phyloP scores from a whole-genome alignment of 2,888 invertebrate species.

The Thymelicus sylvestris region DNA sequence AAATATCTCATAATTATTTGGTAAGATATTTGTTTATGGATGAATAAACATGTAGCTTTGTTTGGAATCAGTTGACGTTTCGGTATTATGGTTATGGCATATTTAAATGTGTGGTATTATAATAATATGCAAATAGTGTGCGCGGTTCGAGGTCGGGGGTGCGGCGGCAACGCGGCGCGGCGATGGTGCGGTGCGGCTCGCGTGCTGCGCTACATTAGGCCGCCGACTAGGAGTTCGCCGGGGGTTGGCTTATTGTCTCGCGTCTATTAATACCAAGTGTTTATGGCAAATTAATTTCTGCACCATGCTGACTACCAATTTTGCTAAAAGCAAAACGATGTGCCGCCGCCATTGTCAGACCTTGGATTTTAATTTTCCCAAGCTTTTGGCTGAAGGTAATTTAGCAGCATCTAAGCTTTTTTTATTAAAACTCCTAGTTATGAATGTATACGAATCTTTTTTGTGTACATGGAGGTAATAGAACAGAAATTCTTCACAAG shows the following conservation, averaged over 20 bases:
- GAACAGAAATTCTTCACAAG: conserved; percentile 67
- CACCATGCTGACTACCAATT: conserved; percentile 51
- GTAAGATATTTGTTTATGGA: not conserved
- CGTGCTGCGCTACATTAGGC: conserved; percentile 76
- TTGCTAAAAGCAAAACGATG: conserved; percentile 38
- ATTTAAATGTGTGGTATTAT: conserved; percentile 51
- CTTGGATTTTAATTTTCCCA: conserved; percentile 11
- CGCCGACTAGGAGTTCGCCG: conserved; percentile 67
- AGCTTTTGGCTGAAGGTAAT: not conserved
- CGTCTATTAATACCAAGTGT: conserved; percentile 64
- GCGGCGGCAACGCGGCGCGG: conserved; percentile 50
- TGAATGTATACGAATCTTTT: not conserved
- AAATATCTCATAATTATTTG: not conserved
- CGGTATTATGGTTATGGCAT: conserved; percentile 26
- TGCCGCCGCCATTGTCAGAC: not conserved
- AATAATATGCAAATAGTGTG: conserved; percentile 61
- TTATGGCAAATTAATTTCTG: conserved; percentile 74
- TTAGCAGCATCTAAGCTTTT: conserved; percentile 1
- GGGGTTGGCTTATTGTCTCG: conserved; percentile 80
- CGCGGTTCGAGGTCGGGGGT: conserved; percentile 65
- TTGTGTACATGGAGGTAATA: conserved; percentile 43
- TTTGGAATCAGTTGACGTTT: conserved; percentile 14
- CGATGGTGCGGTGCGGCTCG: conserved; percentile 54
- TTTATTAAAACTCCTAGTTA: not conserved
- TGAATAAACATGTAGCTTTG: conserved; percentile 7